A percentile compares a stretch with the other conserved stretches of the same genome.
Conservation (phyloP, 2,888 invertebrate genomes). For the Bruchidius siliquastri region DNA sequence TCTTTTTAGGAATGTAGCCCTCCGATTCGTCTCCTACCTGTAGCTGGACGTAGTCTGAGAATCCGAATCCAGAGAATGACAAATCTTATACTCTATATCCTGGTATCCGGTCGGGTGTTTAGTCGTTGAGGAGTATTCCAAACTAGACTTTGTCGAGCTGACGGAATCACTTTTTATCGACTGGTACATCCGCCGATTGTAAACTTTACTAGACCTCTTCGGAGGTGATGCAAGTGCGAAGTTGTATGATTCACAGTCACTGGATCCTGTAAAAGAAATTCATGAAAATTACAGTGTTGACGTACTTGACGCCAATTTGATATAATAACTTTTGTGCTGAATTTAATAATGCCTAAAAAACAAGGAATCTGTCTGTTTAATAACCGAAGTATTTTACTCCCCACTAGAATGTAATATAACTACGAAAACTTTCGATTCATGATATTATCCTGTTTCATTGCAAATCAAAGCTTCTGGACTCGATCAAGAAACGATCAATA, state of each 20-base stretch:
- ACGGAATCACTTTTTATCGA: slow-evolving; percentile 41
- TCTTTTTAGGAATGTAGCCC: too few relatives aligned
- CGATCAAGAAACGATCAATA: too few relatives aligned
- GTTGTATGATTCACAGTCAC: slow-evolving; percentile 36
- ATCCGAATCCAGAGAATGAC: slow-evolving; percentile 42
- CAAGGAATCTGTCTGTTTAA: too few relatives aligned
- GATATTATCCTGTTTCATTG: too few relatives aligned
- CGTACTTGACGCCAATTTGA: too few relatives aligned
- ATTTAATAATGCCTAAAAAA: too few relatives aligned
- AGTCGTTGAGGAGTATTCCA: slow-evolving; percentile 42
- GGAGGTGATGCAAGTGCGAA: slow-evolving; percentile 41
- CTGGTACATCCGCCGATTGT: slow-evolving; percentile 37
- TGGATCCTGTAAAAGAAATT: slow-evolving; percentile 23
- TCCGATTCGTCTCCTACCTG: slow-evolving; percentile 6
- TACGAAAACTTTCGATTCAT: too few relatives aligned
- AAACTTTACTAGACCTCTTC: slow-evolving; percentile 31
- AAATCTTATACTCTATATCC: slow-evolving; percentile 45
- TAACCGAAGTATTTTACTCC: too few relatives aligned
- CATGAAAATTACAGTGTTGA: too few relatives aligned
- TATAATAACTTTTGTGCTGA: too few relatives aligned
- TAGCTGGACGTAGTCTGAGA: slow-evolving; percentile 34
- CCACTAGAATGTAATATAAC: too few relatives aligned
- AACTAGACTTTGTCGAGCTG: slow-evolving; percentile 40
- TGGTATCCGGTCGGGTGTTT: slow-evolving; percentile 42
- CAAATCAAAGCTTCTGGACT: too few relatives aligned